Base-by-base conservation (phyloP, 2,113 vertebrate genomes). In the Thalassarche chlororhynchos region DNA sequence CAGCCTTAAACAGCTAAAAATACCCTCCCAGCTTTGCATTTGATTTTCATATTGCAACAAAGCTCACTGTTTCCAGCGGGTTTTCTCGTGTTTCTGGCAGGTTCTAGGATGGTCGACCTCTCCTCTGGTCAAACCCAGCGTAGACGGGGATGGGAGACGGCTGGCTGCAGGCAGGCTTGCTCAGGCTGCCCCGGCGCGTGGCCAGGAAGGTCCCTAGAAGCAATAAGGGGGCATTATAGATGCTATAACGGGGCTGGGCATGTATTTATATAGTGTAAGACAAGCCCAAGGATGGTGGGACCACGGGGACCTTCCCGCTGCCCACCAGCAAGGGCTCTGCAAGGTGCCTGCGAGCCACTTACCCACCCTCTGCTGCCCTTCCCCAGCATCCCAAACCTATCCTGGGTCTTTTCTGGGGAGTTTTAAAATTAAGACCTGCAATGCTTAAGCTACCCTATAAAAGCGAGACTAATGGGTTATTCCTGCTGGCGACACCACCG, bases 21-120 rank as follows among this genome's bases (percentile, higher is more conserved):
- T 95, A 93, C 32, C 82, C 47, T 36, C 76, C 5, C 1, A 42
- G 13, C 21, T 83, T 97, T 97, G 96, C 91, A 97, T 96, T 52
- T 90, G 55, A 91, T 97, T 97, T 97, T 93, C 95, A 94, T 97
- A 89, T 61, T 88, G 94, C 87, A 93, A 91, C 94, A 96, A 97
- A 95, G 93, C 85, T 96, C 87, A 51, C 89, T 84, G 81, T 55
- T 91, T 76, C 96, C 94, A 95, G 87, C 0, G 7, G 42, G 42
- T 85, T 95, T 72, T 85, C 90, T 91, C 4, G 8, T 31, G 42
- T 62, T 62, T 71, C 57, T 76, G 80, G 49, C 52, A 68, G 46
- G 72, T 84, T 76, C 57, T 54, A 44, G 94, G 89, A 46, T 69
- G 58, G 46, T 34, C 0, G 1, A 31, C 52, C 62, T 81, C 89